phyloP scores from a whole-genome alignment of 2,888 invertebrate genomes.

The Rotaria socialis region DNA sequence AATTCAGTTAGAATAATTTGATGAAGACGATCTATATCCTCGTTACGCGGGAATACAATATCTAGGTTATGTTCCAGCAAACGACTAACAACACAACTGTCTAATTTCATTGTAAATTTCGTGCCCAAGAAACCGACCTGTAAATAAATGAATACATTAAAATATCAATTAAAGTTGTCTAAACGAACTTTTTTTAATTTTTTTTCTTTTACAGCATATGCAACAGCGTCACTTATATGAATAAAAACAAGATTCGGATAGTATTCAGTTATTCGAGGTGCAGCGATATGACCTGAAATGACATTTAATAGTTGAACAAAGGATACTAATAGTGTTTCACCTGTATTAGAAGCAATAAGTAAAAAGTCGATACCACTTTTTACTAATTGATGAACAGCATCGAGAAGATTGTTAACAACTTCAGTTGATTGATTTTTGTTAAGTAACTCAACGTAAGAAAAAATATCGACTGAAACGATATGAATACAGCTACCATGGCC shows the following conservation, averaged over 20 bases:
- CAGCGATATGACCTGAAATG: background rate
- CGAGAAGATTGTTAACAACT: background rate
- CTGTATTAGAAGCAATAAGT: background rate
- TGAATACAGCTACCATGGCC: background rate
- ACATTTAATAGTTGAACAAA: background rate
- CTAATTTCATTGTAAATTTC: background rate
- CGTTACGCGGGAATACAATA: background rate
- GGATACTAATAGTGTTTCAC: background rate
- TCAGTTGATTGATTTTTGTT: background rate
- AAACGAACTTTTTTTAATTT: background rate
- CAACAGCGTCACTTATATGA: background rate
- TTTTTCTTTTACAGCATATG: background rate
- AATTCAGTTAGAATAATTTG: background rate
- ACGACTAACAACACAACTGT: background rate
- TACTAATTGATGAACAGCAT: background rate
- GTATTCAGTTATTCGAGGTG: background rate
- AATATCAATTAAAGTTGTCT: background rate
- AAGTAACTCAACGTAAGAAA: background rate
- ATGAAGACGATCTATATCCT: background rate
- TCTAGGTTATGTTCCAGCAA: background rate
- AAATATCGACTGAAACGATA: constrained; percentile 8
- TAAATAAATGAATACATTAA: background rate
- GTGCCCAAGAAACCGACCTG: constrained; percentile 9
- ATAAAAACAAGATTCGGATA: background rate
- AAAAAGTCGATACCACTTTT: constrained; percentile 31